These are phyloP conservation scores for Pygoscelis antarcticus DNA, from an alignment of 2,113 vertebrate species.

Conservation along the genomic window DNA sequence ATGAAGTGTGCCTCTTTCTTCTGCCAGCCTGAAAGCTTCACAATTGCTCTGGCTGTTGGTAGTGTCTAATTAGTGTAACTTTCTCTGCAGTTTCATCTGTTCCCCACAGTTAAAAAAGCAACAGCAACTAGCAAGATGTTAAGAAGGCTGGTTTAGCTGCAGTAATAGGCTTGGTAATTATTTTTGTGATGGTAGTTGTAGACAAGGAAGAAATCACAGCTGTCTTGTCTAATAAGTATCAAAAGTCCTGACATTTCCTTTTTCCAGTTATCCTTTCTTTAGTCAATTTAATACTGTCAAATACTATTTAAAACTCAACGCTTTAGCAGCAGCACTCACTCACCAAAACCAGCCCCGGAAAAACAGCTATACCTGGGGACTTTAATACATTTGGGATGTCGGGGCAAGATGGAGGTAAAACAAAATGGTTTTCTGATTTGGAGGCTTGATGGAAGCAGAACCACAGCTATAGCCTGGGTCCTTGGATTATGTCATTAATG, in stretches of 20 bases:
- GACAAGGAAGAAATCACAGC: constrained; percentile 31
- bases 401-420: not conserved
- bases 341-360: not conserved
- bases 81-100: constrained; percentile 30
- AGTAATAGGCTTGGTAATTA: constrained; percentile 44
- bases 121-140: not conserved
- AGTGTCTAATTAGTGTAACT: constrained; percentile 45
- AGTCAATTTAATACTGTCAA: constrained; percentile 44
- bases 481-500: not conserved
- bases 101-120: constrained; percentile 35
- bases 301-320: not conserved
- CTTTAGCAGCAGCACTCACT: not conserved
- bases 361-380: not conserved
- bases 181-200: constrained; percentile 26
- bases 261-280: constrained; percentile 24
- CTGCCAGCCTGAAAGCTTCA: constrained; percentile 22
- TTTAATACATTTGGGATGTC: not conserved
- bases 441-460: not conserved
- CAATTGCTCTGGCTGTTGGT: not conserved
- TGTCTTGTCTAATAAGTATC: constrained; percentile 36
- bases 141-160: not conserved
- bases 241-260: constrained; percentile 24
- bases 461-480: not conserved
- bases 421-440: not conserved
- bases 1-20: not conserved